Conservation (phyloP, 2,888 invertebrate genomes). For the Cremastinae sp. region DNA sequence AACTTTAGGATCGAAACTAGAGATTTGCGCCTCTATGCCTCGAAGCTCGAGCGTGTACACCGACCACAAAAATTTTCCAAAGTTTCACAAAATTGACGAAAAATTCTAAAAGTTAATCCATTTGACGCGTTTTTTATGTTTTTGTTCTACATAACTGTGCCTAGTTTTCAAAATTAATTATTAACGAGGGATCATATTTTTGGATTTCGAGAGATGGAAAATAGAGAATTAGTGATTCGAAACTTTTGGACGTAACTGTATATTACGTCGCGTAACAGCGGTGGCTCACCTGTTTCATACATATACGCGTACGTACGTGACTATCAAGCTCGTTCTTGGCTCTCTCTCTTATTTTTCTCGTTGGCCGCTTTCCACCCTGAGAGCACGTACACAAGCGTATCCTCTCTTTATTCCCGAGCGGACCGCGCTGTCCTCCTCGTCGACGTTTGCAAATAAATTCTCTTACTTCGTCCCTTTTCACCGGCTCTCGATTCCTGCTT, state of each 20-base stretch:
- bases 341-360: slow-evolving; percentile 29
- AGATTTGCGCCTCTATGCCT: slow-evolving; percentile 21
- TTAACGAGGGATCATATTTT: too few species aligned
- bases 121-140: too few species aligned
- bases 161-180: too few species aligned
- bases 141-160: too few species aligned
- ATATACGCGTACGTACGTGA: slow-evolving; percentile 38
- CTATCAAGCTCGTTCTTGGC: slow-evolving; percentile 40
- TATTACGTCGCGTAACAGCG: slow-evolving; percentile 53
- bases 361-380: neutral
- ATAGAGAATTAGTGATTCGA: too few species aligned
- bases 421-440: slow-evolving; percentile 41
- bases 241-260: slow-evolving; percentile 11
- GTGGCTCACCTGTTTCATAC: slow-evolving; percentile 55
- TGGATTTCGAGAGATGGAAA: too few species aligned
- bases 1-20: neutral
- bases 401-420: slow-evolving; percentile 36
- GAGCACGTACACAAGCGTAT: too few species aligned
- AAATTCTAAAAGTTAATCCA: too few species aligned
- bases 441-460: slow-evolving; percentile 55
- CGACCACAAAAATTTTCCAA: too few species aligned
- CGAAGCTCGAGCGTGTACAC: too few species aligned
- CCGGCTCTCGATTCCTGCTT: slow-evolving; percentile 37
- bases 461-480: slow-evolving; percentile 41
- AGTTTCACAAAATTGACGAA: too few species aligned